phyloP scores from a whole-genome alignment of 2,888 invertebrate genomes.

The Lottia scabra region DNA sequence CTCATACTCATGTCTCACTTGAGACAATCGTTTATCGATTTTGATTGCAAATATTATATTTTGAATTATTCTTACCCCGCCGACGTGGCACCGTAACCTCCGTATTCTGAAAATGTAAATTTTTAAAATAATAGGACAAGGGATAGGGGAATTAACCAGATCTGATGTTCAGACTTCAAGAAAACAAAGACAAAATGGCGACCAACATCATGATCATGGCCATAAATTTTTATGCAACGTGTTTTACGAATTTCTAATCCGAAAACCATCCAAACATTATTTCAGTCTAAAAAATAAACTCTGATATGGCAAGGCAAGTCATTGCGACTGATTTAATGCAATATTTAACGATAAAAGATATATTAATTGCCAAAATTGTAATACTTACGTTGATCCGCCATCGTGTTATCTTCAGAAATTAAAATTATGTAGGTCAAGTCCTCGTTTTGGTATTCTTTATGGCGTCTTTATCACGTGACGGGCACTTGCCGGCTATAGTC shows the following conservation, averaged over 20 bases:
- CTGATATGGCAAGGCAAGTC: too few relatives aligned
- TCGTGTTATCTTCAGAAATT: neutral
- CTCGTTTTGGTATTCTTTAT: neutral
- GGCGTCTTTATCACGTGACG: neutral
- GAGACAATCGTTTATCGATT: too few relatives aligned
- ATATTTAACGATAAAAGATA: too few relatives aligned
- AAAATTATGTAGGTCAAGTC: neutral
- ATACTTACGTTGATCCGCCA: slow-evolving; percentile 4
- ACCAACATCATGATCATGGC: too few relatives aligned
- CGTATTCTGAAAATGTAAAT: neutral
- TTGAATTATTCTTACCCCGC: neutral
- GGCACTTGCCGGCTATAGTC: neutral
- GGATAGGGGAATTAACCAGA: too few relatives aligned
- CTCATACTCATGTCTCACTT: too few relatives aligned
- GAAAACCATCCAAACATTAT: too few relatives aligned
- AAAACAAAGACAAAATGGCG: neutral
- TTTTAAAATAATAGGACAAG: neutral
- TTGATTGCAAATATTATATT: neutral
- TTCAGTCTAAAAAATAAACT: too few relatives aligned
- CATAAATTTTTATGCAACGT: neutral
- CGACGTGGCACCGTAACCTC: neutral
- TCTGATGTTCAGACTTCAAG: too few relatives aligned
- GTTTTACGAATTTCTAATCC: neutral
- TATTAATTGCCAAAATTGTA: too few relatives aligned
- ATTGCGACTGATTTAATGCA: too few relatives aligned